Percentiles rank a stretch among this genome's conserved stretches.
Evolutionary conservation across 2,113 vertebrate species (phyloP).

Genomic region (Empidonax traillii): DNA sequence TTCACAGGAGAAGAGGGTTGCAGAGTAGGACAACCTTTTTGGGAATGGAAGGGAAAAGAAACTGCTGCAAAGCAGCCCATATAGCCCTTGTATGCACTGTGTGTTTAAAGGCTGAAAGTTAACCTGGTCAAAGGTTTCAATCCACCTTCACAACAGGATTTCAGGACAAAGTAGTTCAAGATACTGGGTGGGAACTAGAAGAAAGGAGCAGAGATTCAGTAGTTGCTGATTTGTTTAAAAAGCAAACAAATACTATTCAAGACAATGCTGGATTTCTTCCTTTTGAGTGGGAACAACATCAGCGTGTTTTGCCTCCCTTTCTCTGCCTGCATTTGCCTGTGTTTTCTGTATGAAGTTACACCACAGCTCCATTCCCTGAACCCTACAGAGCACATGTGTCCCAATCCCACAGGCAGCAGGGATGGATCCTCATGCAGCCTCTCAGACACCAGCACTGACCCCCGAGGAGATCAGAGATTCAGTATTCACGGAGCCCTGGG

Average conservation of each 20-base stretch:
- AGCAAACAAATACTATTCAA: neutral
- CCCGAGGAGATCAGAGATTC: neutral
- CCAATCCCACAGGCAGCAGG: neutral
- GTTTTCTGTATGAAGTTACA: accelerated
- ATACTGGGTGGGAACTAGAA: neutral
- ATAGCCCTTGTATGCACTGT: neutral
- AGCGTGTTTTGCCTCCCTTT: neutral
- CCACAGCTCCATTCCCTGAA: accelerated
- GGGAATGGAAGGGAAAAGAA: neutral
- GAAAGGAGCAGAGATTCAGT: neutral
- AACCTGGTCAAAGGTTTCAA: neutral
- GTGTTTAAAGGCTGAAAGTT: neutral
- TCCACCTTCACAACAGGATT: neutral
- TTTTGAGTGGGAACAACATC: neutral
- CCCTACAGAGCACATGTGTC: accelerated
- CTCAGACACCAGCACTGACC: neutral
- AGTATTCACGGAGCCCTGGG: neutral
- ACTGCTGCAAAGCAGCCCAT: neutral
- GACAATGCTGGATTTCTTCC: neutral
- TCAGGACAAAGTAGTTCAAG: neutral
- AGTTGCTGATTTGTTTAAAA: neutral
- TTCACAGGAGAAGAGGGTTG: neutral
- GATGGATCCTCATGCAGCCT: neutral
- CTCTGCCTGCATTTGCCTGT: neutral
- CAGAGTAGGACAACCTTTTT: neutral